These are phyloP conservation scores for Arbacia lixula DNA, from an alignment of 53 echinoderm and acorn worm species.

Conservation along the genomic window DNA sequence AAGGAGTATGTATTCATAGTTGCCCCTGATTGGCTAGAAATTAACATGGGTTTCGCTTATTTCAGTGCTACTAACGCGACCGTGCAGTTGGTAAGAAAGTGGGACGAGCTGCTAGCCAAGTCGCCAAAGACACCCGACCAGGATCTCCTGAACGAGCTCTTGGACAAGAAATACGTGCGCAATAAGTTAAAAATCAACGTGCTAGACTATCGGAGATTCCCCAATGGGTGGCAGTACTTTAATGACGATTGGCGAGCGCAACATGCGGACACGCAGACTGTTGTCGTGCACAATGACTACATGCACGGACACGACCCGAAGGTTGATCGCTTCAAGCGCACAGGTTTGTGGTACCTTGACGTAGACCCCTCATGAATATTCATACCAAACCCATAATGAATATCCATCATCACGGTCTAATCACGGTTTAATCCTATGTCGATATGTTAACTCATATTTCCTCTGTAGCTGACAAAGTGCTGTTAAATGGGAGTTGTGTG, in stretches of 20 bases:
- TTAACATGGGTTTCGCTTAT: constrained; percentile 64
- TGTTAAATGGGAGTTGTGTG: too few species aligned
- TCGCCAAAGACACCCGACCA: constrained; percentile 65
- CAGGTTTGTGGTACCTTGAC: constrained; percentile 59
- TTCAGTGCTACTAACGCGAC: constrained; percentile 63
- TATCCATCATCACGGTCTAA: too few species aligned
- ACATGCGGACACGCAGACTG: constrained; percentile 26
- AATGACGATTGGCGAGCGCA: constrained; percentile 62
- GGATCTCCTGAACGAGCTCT: constrained; percentile 60
- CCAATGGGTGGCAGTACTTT: constrained; percentile 69
- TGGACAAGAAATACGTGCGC: constrained; percentile 17
- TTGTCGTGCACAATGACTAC: constrained; percentile 78
- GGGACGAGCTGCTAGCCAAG: constrained; percentile 58
- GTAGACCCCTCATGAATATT: too few species aligned
- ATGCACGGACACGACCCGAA: constrained; percentile 76
- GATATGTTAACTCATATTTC: too few species aligned
- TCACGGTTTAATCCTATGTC: too few species aligned
- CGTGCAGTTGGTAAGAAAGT: constrained; percentile 57
- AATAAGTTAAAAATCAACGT: constrained; percentile 52
- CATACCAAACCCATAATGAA: too few species aligned
- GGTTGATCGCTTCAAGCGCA: constrained; percentile 62
- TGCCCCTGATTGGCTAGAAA: constrained; percentile 42
- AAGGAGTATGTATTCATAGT: neutral
- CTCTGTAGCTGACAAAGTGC: too few species aligned
- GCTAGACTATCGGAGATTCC: constrained; percentile 56